phyloP scores from a whole-genome alignment of 2,888 invertebrate genomes.

The Leptinotarsa rubiginosa region DNA sequence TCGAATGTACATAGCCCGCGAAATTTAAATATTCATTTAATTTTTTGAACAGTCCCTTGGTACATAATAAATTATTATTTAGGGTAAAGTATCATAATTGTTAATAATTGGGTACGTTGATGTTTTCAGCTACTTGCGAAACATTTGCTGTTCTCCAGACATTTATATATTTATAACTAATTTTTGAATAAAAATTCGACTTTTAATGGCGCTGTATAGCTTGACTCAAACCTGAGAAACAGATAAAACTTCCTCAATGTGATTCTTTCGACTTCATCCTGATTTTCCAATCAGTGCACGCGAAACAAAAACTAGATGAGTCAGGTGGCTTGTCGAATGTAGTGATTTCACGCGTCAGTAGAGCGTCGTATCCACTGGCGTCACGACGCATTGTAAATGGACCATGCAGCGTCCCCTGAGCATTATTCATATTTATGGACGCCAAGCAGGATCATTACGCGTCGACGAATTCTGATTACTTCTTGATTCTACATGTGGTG shows the following conservation, averaged over 20 bases:
- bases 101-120: too few species aligned
- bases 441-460: constrained; percentile 52
- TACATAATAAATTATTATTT: too few species aligned
- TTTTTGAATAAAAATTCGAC: too few species aligned
- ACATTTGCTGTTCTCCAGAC: too few species aligned
- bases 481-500: constrained; percentile 53
- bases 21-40: too few species aligned
- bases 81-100: too few species aligned
- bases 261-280: background rate
- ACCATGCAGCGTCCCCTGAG: constrained; percentile 41
- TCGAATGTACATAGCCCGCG: too few species aligned
- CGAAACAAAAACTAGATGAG: constrained; percentile 10
- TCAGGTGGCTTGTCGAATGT: constrained; percentile 49
- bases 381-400: constrained; percentile 49
- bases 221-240: background rate
- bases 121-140: too few species aligned
- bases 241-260: too few species aligned
- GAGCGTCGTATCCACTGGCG: constrained; percentile 51
- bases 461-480: constrained; percentile 56
- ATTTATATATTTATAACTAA: too few species aligned
- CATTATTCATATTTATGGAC: constrained; percentile 45
- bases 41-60: too few species aligned
- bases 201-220: background rate
- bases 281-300: background rate
- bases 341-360: constrained; percentile 61